Evolutionary conservation across 2,113 vertebrate species (phyloP).

Genomic region (Podarcis raffonei): DNA sequence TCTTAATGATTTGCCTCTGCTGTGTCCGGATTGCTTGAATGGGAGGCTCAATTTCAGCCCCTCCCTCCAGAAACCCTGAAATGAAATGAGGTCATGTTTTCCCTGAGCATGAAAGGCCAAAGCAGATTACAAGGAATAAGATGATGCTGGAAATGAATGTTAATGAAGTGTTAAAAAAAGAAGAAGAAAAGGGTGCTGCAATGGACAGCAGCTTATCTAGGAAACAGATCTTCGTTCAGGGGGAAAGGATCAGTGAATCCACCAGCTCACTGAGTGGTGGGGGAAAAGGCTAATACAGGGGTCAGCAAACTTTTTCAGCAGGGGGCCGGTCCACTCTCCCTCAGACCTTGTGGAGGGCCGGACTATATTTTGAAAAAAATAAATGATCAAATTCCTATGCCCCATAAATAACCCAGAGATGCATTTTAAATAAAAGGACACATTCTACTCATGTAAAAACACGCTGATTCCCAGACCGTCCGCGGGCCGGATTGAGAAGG

Average conservation of each 20-base stretch:
- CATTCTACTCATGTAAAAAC: no score
- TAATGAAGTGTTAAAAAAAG: no score
- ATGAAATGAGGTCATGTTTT: background rate
- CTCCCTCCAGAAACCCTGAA: background rate
- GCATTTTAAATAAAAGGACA: no score
- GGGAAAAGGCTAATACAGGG: background rate
- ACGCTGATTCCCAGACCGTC: no score
- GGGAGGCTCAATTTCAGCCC: background rate
- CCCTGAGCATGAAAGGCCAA: background rate
- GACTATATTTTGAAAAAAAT: no score
- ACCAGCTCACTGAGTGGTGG: background rate
- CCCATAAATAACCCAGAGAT: no score
- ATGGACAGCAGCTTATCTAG: background rate
- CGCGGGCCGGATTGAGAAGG: no score
- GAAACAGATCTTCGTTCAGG: background rate
- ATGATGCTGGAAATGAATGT: background rate
- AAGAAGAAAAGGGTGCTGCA: no score
- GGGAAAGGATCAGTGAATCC: background rate
- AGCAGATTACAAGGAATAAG: background rate
- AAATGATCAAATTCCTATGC: no score
- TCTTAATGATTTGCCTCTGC: background rate
- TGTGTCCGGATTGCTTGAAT: background rate
- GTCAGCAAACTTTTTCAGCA: no score
- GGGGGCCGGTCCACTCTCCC: no score
- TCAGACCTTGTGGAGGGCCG: no score